phyloP scores from a whole-genome alignment of 2,113 vertebrate genomes.

The Haplochromis burtoni region DNA sequence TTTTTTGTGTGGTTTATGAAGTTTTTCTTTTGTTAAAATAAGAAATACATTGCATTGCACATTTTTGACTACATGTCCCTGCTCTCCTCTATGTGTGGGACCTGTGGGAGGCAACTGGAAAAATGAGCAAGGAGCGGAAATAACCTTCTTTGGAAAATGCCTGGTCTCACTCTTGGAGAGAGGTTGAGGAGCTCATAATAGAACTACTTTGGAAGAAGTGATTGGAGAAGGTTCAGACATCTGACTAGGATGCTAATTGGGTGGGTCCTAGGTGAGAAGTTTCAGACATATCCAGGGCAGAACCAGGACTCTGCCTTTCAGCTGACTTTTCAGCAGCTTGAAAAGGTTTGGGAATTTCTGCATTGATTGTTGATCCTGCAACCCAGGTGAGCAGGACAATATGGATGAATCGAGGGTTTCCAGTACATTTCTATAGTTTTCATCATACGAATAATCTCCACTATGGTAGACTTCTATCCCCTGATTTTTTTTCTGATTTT shows the following conservation, averaged over 20 bases:
- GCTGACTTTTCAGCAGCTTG: not conserved
- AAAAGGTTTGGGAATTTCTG: not conserved
- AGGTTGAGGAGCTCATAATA: not conserved
- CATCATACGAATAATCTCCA: not conserved
- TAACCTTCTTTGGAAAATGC: not conserved
- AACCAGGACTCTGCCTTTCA: not conserved
- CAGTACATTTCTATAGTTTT: not conserved
- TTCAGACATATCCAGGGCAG: not conserved
- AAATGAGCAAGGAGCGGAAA: not conserved
- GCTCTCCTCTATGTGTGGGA: not conserved
- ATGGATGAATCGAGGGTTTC: not conserved
- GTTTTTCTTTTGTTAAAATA: not conserved
- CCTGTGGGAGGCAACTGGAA: not conserved
- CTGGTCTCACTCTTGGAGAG: not conserved
- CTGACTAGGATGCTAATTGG: not conserved
- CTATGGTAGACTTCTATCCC: accelerated
- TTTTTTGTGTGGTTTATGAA: not conserved
- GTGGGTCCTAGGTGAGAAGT: not conserved
- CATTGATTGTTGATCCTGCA: not conserved
- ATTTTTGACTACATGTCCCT: not conserved
- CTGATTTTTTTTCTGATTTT: not conserved
- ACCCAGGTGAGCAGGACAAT: not conserved
- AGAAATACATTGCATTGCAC: not conserved
- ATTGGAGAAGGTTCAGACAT: not conserved
- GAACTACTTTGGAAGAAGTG: not conserved